Evolutionary conservation across 2,888 invertebrate genomes (phyloP).

Genomic region (Ormyrus pomaceus): DNA sequence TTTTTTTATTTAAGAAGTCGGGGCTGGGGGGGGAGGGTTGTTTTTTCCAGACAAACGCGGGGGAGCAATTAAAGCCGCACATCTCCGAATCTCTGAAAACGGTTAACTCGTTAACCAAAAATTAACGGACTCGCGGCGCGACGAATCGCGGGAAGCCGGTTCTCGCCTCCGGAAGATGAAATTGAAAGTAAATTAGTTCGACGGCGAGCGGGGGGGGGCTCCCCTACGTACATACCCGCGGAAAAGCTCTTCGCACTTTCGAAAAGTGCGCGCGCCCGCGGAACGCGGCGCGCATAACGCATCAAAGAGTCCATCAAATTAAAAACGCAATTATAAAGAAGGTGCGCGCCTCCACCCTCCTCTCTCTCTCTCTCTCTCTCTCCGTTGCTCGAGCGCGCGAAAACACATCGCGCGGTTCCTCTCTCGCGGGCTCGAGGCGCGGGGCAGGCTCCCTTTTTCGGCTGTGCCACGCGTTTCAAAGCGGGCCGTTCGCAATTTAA

Average conservation of each 20-base stretch:
- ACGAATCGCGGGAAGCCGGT: slow-evolving; percentile 24
- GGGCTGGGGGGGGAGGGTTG: too few relatives aligned
- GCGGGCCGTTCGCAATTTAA: slow-evolving; percentile 11
- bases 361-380: not conserved
- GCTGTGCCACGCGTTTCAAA: not conserved
- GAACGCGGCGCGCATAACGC: slow-evolving; percentile 54
- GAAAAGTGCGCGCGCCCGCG: slow-evolving; percentile 16
- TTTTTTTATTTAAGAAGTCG: too few relatives aligned
- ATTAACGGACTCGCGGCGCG: not conserved
- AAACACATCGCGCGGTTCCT: slow-evolving; percentile 3
- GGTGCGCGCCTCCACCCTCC: slow-evolving; percentile 39
- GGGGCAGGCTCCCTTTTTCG: not conserved
- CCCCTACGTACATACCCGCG: not conserved
- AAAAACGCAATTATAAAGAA: slow-evolving; percentile 75
- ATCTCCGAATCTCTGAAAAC: too few relatives aligned
- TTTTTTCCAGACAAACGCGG: too few relatives aligned
- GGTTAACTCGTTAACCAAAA: too few relatives aligned
- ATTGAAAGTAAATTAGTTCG: slow-evolving; percentile 67
- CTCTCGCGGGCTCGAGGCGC: not conserved
- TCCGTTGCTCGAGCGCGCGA: not conserved
- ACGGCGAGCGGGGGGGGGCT: slow-evolving; percentile 18
- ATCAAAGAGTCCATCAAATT: slow-evolving; percentile 74
- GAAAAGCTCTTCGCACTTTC: slow-evolving; percentile 27
- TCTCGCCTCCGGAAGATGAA: slow-evolving; percentile 58
- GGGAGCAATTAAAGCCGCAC: too few relatives aligned